These are phyloP conservation scores for Chalcis sispes DNA, from an alignment of 2,888 invertebrate species.

Conservation along the genomic window DNA sequence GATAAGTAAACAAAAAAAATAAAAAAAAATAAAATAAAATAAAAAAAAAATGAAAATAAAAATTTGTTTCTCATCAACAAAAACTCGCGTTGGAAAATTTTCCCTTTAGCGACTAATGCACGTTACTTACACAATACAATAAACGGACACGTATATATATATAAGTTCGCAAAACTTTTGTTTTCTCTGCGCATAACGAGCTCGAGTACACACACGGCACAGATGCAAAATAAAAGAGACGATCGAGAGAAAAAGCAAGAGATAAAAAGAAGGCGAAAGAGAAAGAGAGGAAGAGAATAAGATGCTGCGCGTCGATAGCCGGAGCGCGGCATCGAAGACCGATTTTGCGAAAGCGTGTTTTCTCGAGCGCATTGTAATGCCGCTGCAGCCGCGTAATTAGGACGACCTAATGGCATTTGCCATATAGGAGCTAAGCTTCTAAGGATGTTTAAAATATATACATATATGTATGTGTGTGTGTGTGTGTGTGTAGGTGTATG, in stretches of 20 bases:
- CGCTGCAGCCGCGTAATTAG: constrained; percentile 38
- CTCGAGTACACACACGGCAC: neutral
- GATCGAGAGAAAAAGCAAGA: neutral
- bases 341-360: constrained; percentile 42
- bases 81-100: constrained; percentile 17
- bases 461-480: too few relatives aligned
- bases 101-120: neutral
- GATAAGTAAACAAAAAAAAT: too few relatives aligned
- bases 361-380: constrained; percentile 25
- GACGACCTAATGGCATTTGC: constrained; percentile 28
- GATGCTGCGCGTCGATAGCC: constrained; percentile 27
- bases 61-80: constrained; percentile 1
- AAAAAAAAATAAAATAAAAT: too few relatives aligned
- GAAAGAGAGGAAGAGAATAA: neutral
- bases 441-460: too few relatives aligned
- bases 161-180: constrained; percentile 14
- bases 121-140: neutral
- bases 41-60: too few relatives aligned
- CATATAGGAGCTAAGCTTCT: neutral
- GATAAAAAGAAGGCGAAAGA: neutral
- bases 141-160: neutral
- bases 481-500: neutral
- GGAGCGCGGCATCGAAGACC: constrained; percentile 39
- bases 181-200: constrained; percentile 19
- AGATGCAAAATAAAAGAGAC: neutral